Base-by-base conservation (phyloP, 2,888 invertebrate species). In the Tipula unca region DNA sequence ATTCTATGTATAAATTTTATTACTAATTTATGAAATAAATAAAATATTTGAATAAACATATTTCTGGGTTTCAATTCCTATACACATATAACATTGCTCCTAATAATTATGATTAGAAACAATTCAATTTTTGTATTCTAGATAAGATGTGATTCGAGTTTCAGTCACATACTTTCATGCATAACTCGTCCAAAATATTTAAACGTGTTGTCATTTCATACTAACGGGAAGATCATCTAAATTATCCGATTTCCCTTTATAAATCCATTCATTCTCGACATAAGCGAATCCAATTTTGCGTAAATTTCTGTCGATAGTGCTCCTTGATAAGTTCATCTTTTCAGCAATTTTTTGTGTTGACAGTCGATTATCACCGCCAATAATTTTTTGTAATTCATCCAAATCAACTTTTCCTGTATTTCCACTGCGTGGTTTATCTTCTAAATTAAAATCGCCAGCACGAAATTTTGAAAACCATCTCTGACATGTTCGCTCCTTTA, bases 391-490 rank as follows among this genome's bases (percentile, higher is more conserved):
- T 3, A 69, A 25, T 13, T 69, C 69, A 8, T 69, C 69, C 14
- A 69, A 25, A 69, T 69, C 69, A 25, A 69, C 69, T 25, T 69
- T 69, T 8, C 69, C 69, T 10, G 35, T 69, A 13, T 69, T 69
- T 10, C 83, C 83, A 32, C 32, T 35, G 35, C 83, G 83, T 32
- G 29, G 83, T 10, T 35, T 35, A 32, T 83, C 83, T 6, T 32
- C 83, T 83, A 87, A 83, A 87, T 87, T 86, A 87, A 88, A 87
- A 87, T 87, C 87, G 84, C 86, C 87, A 36, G 87, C 87, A 86
- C 87, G 87, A 87, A 88, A 88, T 88, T 87, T 87, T 86, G 86
- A 86, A 86, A 88, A 88, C 87, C 87, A 87, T 85, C 87, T 87
- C 82, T 87, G 87, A 10, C 83, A 83, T 6, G 83, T 83, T 83